Base-by-base conservation (phyloP, 2,888 invertebrate genomes). In the Ophioninae sp. region DNA sequence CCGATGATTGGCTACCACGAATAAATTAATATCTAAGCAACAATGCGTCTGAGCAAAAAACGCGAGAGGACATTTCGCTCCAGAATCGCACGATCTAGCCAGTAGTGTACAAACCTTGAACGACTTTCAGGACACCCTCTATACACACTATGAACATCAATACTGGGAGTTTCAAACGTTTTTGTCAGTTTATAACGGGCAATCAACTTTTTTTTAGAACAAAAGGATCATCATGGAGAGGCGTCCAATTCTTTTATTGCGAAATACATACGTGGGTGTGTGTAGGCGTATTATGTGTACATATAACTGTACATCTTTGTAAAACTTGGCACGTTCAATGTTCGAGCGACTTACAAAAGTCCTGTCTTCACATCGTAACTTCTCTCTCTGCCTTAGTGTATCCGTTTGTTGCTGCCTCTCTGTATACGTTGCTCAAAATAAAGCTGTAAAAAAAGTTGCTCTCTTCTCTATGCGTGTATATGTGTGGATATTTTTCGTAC, bases 291-390 rank as follows among this genome's bases (percentile, higher is more conserved):
- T 68, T 71, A 58, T 59, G 23, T 58, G 10, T 58, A 37, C 20
- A 20, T 58, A n/a, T 37, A 37, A 37, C 30, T n/a, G 51, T 23
- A 56, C 74, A 78, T 51, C 20, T 73, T 76, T 77, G 44, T 69
- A 83, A 79, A 80, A 74, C 71, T 69, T 85, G 86, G 86, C 85
- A 86, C 85, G 86, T 85, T 86, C 85, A 82, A 83, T 85, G 85
- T 79, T 78, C 77, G 86, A 85, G 85, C 84, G 76, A 82, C 85
- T 82, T 67, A 78, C 81, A 64, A 81, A 80, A 82, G 73, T 83
- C 79, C 79, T 80, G 73, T 81, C 79, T 83, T 79, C 69, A 44
- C 82, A 78, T 84, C 73, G 63, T 68, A 63, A 67, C 78, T 44
- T 22, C 64, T 74, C 39, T 77, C 59, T 72, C 75, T 76, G 59